These are phyloP conservation scores for Callorhinus ursinus DNA, from an alignment of 2,113 vertebrate species.

Conservation along the genomic window DNA sequence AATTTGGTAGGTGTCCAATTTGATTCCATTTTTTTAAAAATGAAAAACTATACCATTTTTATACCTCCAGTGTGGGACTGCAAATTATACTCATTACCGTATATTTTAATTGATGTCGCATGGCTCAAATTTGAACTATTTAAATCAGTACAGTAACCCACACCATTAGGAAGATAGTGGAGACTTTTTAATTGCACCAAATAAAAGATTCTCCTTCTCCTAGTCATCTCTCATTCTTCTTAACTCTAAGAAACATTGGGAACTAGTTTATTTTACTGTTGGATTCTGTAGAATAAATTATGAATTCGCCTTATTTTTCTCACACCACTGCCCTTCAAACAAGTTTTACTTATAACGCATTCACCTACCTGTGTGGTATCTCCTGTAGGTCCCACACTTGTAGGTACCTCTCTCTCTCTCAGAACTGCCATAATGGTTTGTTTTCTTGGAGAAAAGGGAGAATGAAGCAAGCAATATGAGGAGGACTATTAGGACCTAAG, in stretches of 20 bases:
- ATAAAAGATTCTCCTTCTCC: not conserved
- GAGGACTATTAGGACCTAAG: not conserved
- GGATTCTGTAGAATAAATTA: not conserved
- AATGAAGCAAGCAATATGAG: not conserved
- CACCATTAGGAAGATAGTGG: not conserved
- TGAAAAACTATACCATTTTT: not conserved
- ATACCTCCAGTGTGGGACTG: not conserved
- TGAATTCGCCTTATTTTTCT: not conserved
- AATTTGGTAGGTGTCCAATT: not conserved
- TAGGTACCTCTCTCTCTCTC: not conserved
- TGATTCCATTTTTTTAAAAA: not conserved
- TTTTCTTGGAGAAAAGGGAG: not conserved
- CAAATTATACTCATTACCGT: not conserved
- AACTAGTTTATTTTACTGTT: not conserved
- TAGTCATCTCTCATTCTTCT: not conserved
- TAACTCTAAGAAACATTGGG: not conserved
- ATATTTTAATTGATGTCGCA: not conserved
- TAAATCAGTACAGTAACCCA: not conserved
- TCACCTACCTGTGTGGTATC: not conserved
- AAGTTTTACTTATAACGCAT: not conserved
- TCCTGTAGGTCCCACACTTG: not conserved
- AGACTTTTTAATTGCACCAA: not conserved
- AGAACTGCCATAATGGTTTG: not conserved
- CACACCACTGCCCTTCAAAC: not conserved
- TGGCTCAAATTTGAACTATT: slow-evolving; percentile 2